Evolutionary conservation across 1,140 invertebrate genomes (phyloP).

Genomic region (Sitophilus oryzae): DNA sequence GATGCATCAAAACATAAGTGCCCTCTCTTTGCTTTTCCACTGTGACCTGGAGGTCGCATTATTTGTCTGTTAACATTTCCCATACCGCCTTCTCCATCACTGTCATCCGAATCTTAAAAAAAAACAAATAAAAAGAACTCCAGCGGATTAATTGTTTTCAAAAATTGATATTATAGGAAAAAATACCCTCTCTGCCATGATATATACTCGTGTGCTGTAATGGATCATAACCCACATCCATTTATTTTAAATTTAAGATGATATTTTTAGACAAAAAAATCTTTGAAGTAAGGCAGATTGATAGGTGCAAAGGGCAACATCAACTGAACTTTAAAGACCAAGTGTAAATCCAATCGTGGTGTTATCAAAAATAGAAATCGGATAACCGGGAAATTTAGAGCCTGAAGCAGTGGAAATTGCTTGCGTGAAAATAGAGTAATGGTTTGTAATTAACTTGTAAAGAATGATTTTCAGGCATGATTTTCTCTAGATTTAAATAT

Average conservation of each 20-base stretch:
- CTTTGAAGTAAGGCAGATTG: not conserved
- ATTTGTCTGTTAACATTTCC: slow-evolving; percentile 91
- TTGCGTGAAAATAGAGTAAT: slow-evolving; percentile 29
- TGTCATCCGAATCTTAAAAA: slow-evolving; percentile 84
- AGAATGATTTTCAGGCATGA: too few species aligned
- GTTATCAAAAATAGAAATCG: slow-evolving; percentile 36
- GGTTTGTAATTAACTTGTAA: slow-evolving; percentile 14
- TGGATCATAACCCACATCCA: slow-evolving; percentile 48
- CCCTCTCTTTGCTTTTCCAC: slow-evolving; percentile 87
- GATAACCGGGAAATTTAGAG: slow-evolving; percentile 27
- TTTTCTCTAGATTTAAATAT: too few species aligned
- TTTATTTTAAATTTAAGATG: not conserved
- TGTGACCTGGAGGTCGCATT: slow-evolving; percentile 88
- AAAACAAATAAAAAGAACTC: slow-evolving; percentile 5
- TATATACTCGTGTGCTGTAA: slow-evolving; percentile 62
- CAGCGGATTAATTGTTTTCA: too few species aligned
- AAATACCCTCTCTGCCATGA: slow-evolving; percentile 51
- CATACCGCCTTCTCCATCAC: slow-evolving; percentile 87
- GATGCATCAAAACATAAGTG: slow-evolving; percentile 96
- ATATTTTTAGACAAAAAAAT: not conserved
- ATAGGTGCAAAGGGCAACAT: slow-evolving; percentile 2
- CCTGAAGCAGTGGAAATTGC: slow-evolving; percentile 13
- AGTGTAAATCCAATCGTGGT: slow-evolving; percentile 15
- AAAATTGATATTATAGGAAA: too few species aligned
- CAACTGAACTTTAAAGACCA: slow-evolving; percentile 19